Conservation (phyloP, 1,140 invertebrate genomes). For the Branchinecta lynchi region DNA sequence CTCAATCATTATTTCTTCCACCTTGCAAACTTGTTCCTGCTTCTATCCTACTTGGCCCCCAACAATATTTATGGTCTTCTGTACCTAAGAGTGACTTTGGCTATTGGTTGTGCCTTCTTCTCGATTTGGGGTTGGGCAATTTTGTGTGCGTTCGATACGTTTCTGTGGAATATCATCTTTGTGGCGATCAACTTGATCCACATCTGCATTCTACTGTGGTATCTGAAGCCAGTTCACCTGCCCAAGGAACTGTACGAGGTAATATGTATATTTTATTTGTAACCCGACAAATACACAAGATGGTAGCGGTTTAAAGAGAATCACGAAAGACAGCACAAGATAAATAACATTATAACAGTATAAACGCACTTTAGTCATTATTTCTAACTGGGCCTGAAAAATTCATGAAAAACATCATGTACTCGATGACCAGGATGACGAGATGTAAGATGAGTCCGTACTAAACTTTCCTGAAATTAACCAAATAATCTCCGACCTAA, state of each 20-base stretch:
- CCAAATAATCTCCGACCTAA: no score
- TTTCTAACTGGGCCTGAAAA: neutral
- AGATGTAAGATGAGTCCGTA: neutral
- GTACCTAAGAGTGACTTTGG: slow-evolving; percentile 54
- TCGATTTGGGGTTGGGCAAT: slow-evolving; percentile 66
- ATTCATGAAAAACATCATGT: no score
- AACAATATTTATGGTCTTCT: slow-evolving; percentile 59
- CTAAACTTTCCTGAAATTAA: no score
- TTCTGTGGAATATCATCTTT: slow-evolving; percentile 70
- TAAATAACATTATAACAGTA: neutral
- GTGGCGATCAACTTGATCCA: slow-evolving; percentile 66
- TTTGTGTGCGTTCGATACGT: slow-evolving; percentile 64
- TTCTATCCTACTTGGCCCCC: slow-evolving; percentile 60
- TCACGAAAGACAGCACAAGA: no score
- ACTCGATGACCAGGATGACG: no score
- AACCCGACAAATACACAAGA: no score
- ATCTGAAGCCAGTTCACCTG: slow-evolving; percentile 63
- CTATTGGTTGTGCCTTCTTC: slow-evolving; percentile 58
- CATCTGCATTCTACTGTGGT: slow-evolving; percentile 59
- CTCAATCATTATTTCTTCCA: slow-evolving; percentile 62
- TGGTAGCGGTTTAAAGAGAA: no score
- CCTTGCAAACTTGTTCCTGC: slow-evolving; percentile 62
- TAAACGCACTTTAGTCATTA: neutral
- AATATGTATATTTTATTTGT: slow-evolving; percentile 14
- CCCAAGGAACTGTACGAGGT: slow-evolving; percentile 70